Percentiles rank a stretch among this genome's conserved stretches.
Evolutionary conservation across 2,888 invertebrate species (phyloP).

Genomic region (Eilema caniola): DNA sequence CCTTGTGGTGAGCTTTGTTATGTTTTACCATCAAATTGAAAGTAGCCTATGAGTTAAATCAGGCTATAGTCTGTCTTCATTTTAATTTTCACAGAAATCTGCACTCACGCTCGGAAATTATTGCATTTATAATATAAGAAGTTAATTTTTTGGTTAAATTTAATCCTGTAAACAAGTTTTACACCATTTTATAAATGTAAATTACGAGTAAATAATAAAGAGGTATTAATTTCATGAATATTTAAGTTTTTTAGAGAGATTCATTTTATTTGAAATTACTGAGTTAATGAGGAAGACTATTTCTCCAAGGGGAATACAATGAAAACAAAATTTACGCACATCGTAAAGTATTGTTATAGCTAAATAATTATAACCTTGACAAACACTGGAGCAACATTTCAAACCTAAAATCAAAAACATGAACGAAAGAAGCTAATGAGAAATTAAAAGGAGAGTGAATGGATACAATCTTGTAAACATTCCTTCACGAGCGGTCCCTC

Average conservation of each 20-base stretch:
- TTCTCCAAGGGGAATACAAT: slow-evolving; percentile 5
- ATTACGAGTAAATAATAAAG: not conserved
- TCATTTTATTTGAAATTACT: slow-evolving; percentile 35
- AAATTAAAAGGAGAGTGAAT: not conserved
- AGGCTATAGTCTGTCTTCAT: too few relatives aligned
- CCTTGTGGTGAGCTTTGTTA: too few relatives aligned
- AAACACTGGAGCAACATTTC: not conserved
- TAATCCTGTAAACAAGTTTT: too few relatives aligned
- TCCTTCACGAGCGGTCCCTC: too few relatives aligned
- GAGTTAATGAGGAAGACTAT: slow-evolving; percentile 30
- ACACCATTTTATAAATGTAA: too few relatives aligned
- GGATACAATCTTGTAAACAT: too few relatives aligned
- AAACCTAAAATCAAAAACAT: not conserved
- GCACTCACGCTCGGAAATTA: too few relatives aligned
- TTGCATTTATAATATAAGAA: too few relatives aligned
- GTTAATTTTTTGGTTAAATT: not conserved
- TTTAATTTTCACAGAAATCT: too few relatives aligned
- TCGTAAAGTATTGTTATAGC: not conserved
- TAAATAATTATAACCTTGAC: slow-evolving; percentile 13
- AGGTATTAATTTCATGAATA: slow-evolving; percentile 17
- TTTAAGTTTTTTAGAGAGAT: slow-evolving; percentile 5
- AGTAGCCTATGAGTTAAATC: too few relatives aligned
- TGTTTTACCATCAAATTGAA: too few relatives aligned
- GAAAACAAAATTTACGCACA: not conserved
- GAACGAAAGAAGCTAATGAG: not conserved